Base-by-base conservation (phyloP, 1,140 invertebrate species). In the Atta colombica region DNA sequence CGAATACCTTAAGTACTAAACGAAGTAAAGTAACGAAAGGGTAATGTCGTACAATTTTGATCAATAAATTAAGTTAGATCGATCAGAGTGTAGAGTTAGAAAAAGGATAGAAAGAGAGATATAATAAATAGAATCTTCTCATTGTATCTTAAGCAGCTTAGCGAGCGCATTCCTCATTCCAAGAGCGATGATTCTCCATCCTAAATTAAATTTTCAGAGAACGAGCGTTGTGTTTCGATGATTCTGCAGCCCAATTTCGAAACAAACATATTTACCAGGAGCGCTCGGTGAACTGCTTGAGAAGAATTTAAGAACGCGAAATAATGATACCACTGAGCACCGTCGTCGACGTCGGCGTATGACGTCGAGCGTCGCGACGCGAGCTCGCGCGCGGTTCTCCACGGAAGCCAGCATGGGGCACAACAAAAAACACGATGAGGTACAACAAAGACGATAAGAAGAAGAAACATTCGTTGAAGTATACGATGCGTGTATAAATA, bases 31-130 rank as follows among this genome's bases (percentile, higher is more conserved):
- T 65, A 81, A 74, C 58, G 65, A 25, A 21, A 51, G 53, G 8
- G 8, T 31, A 65, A 51, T 3, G 68, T 61, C 72, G 75, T 86
- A 72, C 3, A 90, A 90, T 90, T 90, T 90, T 53, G 88, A 78
- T 35, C 61, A 91, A 91, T 91, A 91, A 91, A 58, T 91, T 89
- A 90, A 69, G 86, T 89, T 90, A 90, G 86, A 82, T 77, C 68
- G 60, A 66, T 88, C 86, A 5, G 61, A 10, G 14, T 25, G 58
- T 3, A 55, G 39, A 89, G 88, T 90, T 90, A 90, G 74, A 87
- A 61, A 71, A 10, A 53, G 63, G 28, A 77, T 55, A 65, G 49
- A 35, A 25, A 25, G 0, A 66, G 61, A 28, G 55, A 77, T 2
- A 60, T 45, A 87, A 89, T 89, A 90, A 89, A 87, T 89, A 90